These are phyloP conservation scores for Amblyjoppa fuscipennis DNA, from an alignment of 2,888 invertebrate genomes.

Conservation along the genomic window DNA sequence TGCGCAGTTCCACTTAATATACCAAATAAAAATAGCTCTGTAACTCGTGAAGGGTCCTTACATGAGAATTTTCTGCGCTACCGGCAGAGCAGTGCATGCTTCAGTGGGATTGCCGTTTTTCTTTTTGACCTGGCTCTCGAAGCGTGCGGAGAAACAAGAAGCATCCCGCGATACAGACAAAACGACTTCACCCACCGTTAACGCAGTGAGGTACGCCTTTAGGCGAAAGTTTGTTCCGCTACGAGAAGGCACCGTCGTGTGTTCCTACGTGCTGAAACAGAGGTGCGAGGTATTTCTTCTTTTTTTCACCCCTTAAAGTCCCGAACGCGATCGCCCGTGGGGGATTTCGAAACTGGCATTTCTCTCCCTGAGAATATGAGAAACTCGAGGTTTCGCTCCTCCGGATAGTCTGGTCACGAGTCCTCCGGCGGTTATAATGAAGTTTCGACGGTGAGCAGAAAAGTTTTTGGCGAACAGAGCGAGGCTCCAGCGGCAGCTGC, in stretches of 20 bases:
- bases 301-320: neutral
- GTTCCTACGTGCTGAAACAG: conserved; percentile 4
- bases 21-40: neutral
- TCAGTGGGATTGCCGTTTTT: neutral
- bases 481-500: conserved; percentile 8
- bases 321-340: conserved; percentile 22
- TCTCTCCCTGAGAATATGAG: conserved; percentile 26
- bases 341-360: conserved; percentile 24
- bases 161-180: neutral
- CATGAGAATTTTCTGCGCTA: neutral
- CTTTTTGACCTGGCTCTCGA: neutral
- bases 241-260: neutral
- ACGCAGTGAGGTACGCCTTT: neutral
- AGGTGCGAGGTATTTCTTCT: conserved; percentile 2
- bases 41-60: neutral
- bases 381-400: conserved; percentile 34
- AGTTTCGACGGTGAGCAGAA: conserved; percentile 62
- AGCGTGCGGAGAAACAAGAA: conserved; percentile 6
- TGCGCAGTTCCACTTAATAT: neutral
- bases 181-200: conserved; percentile 4
- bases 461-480: conserved; percentile 56
- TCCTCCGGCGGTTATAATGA: conserved; percentile 64
- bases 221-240: neutral
- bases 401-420: conserved; percentile 63
- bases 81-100: neutral